Base-by-base conservation (phyloP, 2,113 vertebrate species). In the Notarius quadriscutis region DNA sequence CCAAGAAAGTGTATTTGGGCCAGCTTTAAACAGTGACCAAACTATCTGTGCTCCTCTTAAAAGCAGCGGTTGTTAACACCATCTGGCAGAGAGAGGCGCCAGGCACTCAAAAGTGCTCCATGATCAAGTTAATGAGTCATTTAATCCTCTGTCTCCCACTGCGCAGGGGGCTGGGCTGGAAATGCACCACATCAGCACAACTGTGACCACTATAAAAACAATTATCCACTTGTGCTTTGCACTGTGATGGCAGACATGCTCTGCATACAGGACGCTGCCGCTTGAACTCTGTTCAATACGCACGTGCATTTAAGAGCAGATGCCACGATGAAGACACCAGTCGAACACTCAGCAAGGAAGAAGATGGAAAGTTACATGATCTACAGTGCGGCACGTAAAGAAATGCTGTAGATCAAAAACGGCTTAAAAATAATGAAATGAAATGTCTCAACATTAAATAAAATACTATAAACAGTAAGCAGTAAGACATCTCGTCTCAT, bases 91-190 rank as follows among this genome's bases (percentile, higher is more conserved):
- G 82, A 84, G 20, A 60, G 89, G 87, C 88, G 80, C 88, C 74
- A 88, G 86, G 82, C 88, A 91, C 87, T 92, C 22, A 89, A 93
- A 93, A 90, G 90, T 84, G 79, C 62, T 82, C 81, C 20, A 88
- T 93, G 92, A 91, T 94, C 89, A 89, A 93, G 94, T 94, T 94
- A 95, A 95, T 95, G 93, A 95, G 95, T 95, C 92, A 95, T 93
- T 88, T 62, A 90, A 87, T 88, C 91, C 90, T 87, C 81, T 87
- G 84, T 83, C 78, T 84, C 65, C 62, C 18, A 27, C 53, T 75
- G 79, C 8, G 12, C 10, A 69, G 65, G 72, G 81, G 84, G 48
- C 48, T 71, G 48, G 86, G n/a, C 67, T 83, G 86, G 83, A 88
- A 91, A 90, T 86, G 18, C 81, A 87, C 74, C 69, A 30, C 81